A percentile compares a stretch with the other conserved stretches of the same genome.
phyloP scores from a whole-genome alignment of 2,797 vertebrate species.

The Mus caroli region DNA sequence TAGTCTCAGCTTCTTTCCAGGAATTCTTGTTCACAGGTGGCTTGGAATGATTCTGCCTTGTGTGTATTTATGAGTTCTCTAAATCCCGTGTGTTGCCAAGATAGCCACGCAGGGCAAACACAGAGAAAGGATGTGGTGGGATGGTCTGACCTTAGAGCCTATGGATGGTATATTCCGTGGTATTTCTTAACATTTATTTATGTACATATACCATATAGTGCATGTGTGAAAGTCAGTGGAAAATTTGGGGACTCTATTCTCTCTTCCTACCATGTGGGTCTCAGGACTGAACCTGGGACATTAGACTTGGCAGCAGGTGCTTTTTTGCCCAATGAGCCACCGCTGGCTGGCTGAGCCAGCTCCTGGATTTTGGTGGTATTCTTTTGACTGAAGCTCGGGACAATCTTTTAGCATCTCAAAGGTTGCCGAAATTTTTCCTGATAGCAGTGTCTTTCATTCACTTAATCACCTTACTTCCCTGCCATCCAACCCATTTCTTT shows the following conservation, averaged over 20 bases:
- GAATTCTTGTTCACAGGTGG: background rate
- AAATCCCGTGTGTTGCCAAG: background rate
- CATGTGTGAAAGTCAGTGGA: background rate
- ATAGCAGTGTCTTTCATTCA: background rate
- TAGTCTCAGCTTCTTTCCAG: background rate
- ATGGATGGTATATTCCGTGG: background rate
- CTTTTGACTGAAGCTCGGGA: slow-evolving; percentile 35
- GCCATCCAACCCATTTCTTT: background rate
- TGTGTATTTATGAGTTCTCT: slow-evolving; percentile 40
- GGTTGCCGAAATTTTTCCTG: background rate
- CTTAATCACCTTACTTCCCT: background rate
- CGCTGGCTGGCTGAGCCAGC: background rate
- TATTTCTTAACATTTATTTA: background rate
- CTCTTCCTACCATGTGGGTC: background rate
- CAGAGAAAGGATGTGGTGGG: background rate
- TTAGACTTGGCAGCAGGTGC: background rate
- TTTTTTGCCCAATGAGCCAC: background rate
- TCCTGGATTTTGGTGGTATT: background rate
- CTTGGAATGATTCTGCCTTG: background rate
- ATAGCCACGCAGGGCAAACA: background rate
- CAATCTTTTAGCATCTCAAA: slow-evolving; percentile 11
- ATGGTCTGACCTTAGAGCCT: background rate
- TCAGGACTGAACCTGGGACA: background rate
- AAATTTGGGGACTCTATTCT: background rate
- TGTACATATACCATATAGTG: background rate